Evolutionary conservation across 35 echinoderm and acorn worm species (phyloP).

Genomic region (Stichopus chloronotus): DNA sequence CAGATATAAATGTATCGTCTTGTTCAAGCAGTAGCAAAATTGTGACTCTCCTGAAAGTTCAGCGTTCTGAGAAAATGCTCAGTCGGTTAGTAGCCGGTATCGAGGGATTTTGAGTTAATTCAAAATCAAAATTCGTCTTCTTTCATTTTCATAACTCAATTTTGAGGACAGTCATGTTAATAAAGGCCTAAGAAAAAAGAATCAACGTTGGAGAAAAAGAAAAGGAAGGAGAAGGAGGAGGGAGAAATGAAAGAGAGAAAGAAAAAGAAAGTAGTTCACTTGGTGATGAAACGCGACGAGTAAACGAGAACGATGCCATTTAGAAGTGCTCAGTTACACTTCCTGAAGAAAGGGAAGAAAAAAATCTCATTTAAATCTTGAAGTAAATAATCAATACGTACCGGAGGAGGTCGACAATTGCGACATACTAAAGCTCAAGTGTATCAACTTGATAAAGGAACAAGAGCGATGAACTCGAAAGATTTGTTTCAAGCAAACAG

Average conservation of each 20-base stretch:
- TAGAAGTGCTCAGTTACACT: background rate
- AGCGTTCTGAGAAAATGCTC: background rate
- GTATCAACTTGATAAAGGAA: background rate
- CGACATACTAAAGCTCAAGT: background rate
- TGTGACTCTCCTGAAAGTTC: background rate
- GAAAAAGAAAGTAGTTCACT: background rate
- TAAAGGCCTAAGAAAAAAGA: background rate
- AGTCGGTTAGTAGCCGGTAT: background rate
- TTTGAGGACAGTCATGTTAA: constrained; percentile 6
- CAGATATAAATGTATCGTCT: background rate
- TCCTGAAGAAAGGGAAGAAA: background rate
- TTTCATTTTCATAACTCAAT: background rate
- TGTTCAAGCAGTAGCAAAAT: background rate
- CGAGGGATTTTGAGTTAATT: constrained; percentile 13
- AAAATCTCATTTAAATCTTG: background rate
- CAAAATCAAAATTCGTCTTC: background rate
- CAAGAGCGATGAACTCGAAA: background rate
- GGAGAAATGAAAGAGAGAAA: background rate
- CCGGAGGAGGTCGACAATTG: background rate
- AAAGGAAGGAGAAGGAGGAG: background rate
- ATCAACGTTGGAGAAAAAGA: background rate
- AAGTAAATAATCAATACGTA: background rate
- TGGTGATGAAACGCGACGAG: background rate
- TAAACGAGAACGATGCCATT: background rate
- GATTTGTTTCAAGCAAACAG: background rate